These are phyloP conservation scores for Antheraea pernyi DNA, from an alignment of 1,140 invertebrate species.

Conservation along the genomic window DNA sequence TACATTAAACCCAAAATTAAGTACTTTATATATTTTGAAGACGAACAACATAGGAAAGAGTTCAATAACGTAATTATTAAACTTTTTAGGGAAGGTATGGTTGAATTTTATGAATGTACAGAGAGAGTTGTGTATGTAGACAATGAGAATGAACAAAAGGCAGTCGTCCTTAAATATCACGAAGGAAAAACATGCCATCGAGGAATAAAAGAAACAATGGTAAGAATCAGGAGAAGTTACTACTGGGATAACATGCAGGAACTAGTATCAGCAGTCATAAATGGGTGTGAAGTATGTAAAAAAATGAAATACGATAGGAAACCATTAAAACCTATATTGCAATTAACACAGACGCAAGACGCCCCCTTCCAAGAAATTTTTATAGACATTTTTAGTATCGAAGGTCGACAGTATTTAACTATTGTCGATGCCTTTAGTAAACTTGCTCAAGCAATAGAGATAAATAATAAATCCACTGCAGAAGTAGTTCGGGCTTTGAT, in stretches of 20 bases:
- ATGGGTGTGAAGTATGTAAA: background rate
- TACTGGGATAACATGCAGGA: too few species aligned
- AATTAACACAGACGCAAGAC: too few species aligned
- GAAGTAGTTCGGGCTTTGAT: too few species aligned
- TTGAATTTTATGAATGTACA: conserved; percentile 31
- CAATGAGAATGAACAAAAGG: conserved; percentile 30
- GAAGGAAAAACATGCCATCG: conserved; percentile 41
- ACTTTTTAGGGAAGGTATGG: conserved; percentile 29
- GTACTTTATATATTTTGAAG: conserved; percentile 30
- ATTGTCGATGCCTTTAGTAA: conserved; percentile 13
- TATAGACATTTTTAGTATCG: too few species aligned
- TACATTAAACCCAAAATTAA: too few species aligned
- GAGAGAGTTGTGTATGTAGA: conserved; percentile 30
- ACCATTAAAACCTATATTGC: conserved; percentile 5
- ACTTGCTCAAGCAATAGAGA: conserved; percentile 27
- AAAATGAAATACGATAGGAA: conserved; percentile 41
- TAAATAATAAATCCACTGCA: conserved; percentile 5
- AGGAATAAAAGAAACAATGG: conserved; percentile 33
- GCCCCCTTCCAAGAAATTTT: too few species aligned
- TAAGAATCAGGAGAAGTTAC: conserved; percentile 11
- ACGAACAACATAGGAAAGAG: conserved; percentile 14
- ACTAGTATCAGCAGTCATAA: too few species aligned
- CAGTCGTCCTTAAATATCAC: conserved; percentile 37
- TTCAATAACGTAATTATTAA: conserved; percentile 18
- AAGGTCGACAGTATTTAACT: too few species aligned